Base-by-base conservation (phyloP, 1,140 invertebrate species). In the Habropoda laboriosa region DNA sequence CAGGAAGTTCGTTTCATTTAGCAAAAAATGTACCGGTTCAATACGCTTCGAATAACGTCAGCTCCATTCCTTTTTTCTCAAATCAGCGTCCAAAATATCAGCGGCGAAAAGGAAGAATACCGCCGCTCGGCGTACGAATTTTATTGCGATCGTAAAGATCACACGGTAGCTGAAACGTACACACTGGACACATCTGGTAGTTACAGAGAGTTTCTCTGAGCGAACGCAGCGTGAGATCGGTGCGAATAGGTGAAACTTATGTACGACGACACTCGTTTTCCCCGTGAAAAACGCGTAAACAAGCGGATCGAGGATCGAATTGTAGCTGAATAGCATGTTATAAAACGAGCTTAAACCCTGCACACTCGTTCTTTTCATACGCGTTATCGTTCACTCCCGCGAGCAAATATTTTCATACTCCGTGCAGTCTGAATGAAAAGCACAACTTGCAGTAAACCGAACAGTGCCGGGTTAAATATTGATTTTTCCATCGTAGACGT, bases 151-250 rank as follows among this genome's bases (percentile, higher is more conserved):
- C 53, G 64, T 70, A 58, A 68, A 58, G 53, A 57, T 40, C 51
- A 16, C 30, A 38, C 42, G 49, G 40, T 49, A n/a, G 38, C 47
- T 55, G 18, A 32, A 70, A 21, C 64, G 7, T 18, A 16, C 10
- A 30, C 53, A 18, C 6, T 13, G 35, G 4, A 63, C 51, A 7
- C 51, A 38, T 68, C 64, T 58, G 64, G 40, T 27, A 58, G 51
- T 49, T 68, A 30, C n/a, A n/a, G 53, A 49, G 40, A n/a, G 45
- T 77, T n/a, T 58, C 30, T 6, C 7, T n/a, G 53, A 38, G 32
- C 64, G 30, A 68, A 77, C 64, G 21, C 72, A 42, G 72, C 72
- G 38, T 49, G 74, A 70, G 72, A 66, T 66, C 64, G 8, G 21
- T 12, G 51, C 2, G 74, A 70, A 57, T 66, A 70, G 64, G 74